A percentile compares a stretch with the other conserved stretches of the same genome.
phyloP scores from a whole-genome alignment of 1,140 invertebrate species.

The Epicauta chinensis region DNA sequence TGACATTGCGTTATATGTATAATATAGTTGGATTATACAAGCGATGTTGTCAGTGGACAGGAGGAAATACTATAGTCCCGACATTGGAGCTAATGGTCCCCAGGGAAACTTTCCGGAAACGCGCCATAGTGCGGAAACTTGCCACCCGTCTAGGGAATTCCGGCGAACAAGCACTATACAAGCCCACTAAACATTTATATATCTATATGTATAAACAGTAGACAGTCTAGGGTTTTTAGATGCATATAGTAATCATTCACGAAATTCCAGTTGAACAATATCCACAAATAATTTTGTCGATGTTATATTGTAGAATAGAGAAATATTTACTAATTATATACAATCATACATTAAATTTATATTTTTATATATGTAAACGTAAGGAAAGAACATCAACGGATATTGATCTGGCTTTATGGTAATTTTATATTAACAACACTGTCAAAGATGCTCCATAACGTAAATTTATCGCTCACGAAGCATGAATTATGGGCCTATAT shows the following conservation, averaged over 20 bases:
- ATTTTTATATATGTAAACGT: too few relatives aligned
- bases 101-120: constrained; percentile 1
- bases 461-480: constrained; percentile 7
- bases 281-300: too few relatives aligned
- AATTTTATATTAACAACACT: constrained; percentile 4
- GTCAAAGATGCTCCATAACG: background rate
- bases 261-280: too few relatives aligned
- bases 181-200: too few relatives aligned
- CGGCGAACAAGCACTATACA: constrained; percentile 14
- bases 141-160: constrained; percentile 4
- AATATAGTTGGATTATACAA: background rate
- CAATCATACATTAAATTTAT: too few relatives aligned
- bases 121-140: constrained; percentile 5
- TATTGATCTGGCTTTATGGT: too few relatives aligned
- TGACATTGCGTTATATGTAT: background rate
- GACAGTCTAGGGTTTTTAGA: too few relatives aligned
- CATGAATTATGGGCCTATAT: constrained; percentile 3
- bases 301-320: too few relatives aligned
- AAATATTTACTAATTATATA: too few relatives aligned
- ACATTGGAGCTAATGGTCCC: constrained; percentile 23
- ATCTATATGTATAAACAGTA: too few relatives aligned
- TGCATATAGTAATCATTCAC: too few relatives aligned
- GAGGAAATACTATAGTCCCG: constrained; percentile 7
- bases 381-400: too few relatives aligned
- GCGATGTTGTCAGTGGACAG: constrained; percentile 1